Evolutionary conservation across 2,113 vertebrate species (phyloP), one percentile per base, ranked within the genome.

Genomic region (Geococcyx californianus): DNA sequence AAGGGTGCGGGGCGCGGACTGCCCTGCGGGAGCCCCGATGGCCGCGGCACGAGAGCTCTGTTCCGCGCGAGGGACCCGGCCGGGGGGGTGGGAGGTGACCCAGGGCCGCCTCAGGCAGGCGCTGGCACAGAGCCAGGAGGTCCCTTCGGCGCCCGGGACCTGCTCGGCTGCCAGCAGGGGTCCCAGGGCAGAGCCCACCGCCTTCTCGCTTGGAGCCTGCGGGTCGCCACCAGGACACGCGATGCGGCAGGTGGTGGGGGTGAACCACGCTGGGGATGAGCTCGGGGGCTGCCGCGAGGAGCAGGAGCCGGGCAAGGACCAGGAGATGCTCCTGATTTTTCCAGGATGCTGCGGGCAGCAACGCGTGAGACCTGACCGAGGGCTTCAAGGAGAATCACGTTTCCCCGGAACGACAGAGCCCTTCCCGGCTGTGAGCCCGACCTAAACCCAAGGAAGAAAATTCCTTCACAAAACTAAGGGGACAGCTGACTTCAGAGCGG

Each of bases 131-230:
- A 90, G 62, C 18, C n/a, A 25, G 62, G 34, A 63, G 19, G 3
- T 33, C 15, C 11, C 38, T 1, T 26, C 33, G 8, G 0, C 13
- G 23, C 34, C 8, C 11, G 3, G 19, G 25, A 23, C 24, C 40
- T 47, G 66, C 40, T 3, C 7, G 60, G 25, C 36, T 68, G 44
- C 42, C 26, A 59, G 29, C 33, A 42, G n/a, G 60, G 45, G 16
- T 45, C 29, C 29, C 33, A 42, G 84, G 33, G 69, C 73, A 89
- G 33, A 80, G 33, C 19, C 3, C 44, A 16, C 26, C 0, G 0
- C 26, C 73, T 59, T 45, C 63, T 59, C 40, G 11, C 52, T 3
- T 3, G 66, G 12, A 87, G 68, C 28, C 54, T 24, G 1, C 3
- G 6, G 34, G 42, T 7, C 42, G 51, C 4, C 36, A 47, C 33